These are phyloP conservation scores for Tupiocoris notatus DNA, from an alignment of 2,888 invertebrate genomes.

Conservation along the genomic window DNA sequence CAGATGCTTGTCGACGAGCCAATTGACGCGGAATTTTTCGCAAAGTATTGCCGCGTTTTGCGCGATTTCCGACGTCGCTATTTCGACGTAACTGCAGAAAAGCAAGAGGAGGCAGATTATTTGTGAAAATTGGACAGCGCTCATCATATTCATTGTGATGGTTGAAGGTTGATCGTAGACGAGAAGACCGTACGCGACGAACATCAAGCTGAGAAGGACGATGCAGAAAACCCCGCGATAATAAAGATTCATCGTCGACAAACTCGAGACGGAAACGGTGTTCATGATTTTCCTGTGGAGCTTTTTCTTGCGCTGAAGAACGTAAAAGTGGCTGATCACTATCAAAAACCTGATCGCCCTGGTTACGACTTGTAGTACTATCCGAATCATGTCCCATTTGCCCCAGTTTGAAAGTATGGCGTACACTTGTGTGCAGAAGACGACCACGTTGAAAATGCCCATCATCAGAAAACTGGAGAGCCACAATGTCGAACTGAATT, in stretches of 20 bases:
- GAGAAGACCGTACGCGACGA: neutral
- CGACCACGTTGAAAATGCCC: conserved; percentile 17
- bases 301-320: neutral
- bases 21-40: conserved; percentile 17
- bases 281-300: conserved; percentile 26
- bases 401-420: neutral
- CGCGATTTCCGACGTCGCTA: conserved; percentile 3
- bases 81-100: conserved; percentile 26
- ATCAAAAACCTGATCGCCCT: conserved; percentile 18
- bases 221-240: neutral
- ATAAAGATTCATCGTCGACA: conserved; percentile 9
- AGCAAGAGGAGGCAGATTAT: conserved; percentile 19
- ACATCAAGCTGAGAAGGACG: neutral
- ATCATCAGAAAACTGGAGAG: neutral
- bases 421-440: conserved; percentile 8
- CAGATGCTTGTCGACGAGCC: conserved; percentile 20
- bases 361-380: conserved; percentile 24
- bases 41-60: neutral
- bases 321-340: conserved; percentile 22
- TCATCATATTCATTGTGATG: neutral
- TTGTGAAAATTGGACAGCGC: conserved; percentile 14
- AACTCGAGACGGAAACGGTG: conserved; percentile 12
- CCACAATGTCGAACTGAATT: neutral
- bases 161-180: neutral
- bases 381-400: conserved; percentile 7